A percentile compares a stretch with the other conserved stretches of the same genome.
phyloP scores from a whole-genome alignment of 2,113 vertebrate species.

The Alouatta palliata region DNA sequence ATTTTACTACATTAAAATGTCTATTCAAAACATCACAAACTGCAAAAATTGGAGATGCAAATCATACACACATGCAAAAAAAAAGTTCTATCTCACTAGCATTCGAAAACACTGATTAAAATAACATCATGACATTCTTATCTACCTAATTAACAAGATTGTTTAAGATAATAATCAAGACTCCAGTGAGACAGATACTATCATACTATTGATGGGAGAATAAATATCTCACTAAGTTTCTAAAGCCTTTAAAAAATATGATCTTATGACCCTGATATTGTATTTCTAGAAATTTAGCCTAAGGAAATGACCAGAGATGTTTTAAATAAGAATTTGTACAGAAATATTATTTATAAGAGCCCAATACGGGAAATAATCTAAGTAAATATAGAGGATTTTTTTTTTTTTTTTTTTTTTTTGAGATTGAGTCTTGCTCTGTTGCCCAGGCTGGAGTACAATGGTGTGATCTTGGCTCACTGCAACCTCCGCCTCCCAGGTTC shows the following conservation, averaged over 20 bases:
- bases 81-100: not conserved
- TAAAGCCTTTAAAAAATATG: constrained; percentile 5
- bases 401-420: no score
- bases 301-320: not conserved
- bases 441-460: no score
- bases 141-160: not conserved
- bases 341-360: not conserved
- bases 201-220: not conserved
- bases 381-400: not conserved
- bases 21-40: not conserved
- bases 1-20: constrained; percentile 28
- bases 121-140: not conserved
- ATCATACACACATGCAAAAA: not conserved
- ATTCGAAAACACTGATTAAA: constrained; percentile 18
- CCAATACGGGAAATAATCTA: not conserved
- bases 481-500: no score
- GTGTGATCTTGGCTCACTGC: no score
- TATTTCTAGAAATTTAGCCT: not conserved
- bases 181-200: not conserved
- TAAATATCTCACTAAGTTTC: not conserved
- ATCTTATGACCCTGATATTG: not conserved
- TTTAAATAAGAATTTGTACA: constrained; percentile 13
- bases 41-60: not conserved
- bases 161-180: constrained; percentile 21
- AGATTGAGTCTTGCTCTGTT: no score